Base-by-base conservation (phyloP, 2,113 vertebrate species). In the Taxidea taxus region DNA sequence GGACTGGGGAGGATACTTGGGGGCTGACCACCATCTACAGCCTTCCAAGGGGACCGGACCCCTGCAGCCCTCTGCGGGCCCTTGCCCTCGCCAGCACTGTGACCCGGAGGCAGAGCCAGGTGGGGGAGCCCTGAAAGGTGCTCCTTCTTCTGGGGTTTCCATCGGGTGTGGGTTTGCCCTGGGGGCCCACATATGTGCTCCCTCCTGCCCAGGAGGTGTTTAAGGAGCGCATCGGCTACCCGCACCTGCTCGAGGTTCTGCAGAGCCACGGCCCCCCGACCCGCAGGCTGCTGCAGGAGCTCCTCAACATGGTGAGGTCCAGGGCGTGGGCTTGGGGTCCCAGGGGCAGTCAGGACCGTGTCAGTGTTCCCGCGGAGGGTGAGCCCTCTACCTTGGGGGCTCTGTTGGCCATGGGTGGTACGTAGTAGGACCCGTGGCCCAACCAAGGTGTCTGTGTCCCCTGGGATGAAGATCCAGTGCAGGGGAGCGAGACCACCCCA, bases 221-320 rank as follows among this genome's bases (percentile, higher is more conserved):
- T 97, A 99, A 99, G 98, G 99, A 99, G 89, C 99, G 99, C 93
- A 99, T 99, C 0, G 99, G 99, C 96, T 99, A 99, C 95, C 96
- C 99, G 2, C 99, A 99, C 96, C 98, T 99, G 91, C 99, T 99
- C 5, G 99, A 99, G 94, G 99, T 99, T 72, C 98, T 99, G 93
- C 99, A 99, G 98, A 99, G 99, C 98, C 99, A 99, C 74, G 99
- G 99, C 47, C 99, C 99, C 77, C 99, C 99, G 49, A 99, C 99
- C 96, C 99, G 99, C 54, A 98, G 99, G n/a, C 99, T 99, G 56
- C 98, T 99, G 47, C 99, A 99, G 97, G 99, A 99, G 97, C 99
- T 99, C 78, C 99, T 99, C 98, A 99, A 99, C 99, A 99, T 99
- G 99, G 99, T 99, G 94, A 99, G 98, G 34, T 21, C 13, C 0